Conservation (phyloP, 2,888 invertebrate species). For the Chrysomela aeneicollis region DNA sequence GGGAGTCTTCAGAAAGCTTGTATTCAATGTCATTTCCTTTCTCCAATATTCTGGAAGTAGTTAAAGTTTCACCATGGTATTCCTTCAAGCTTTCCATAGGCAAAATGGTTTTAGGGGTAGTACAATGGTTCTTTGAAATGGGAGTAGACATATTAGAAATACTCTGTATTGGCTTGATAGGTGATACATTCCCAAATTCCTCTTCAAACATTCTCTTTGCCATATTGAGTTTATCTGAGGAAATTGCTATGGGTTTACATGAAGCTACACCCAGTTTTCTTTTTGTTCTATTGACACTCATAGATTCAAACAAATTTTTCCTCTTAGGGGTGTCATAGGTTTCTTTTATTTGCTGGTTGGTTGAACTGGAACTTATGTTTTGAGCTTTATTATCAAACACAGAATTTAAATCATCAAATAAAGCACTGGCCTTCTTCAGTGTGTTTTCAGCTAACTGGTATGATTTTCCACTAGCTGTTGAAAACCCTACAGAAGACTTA, state of each 20-base stretch:
- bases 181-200: constrained; percentile 32
- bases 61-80: neutral
- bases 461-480: constrained; percentile 8
- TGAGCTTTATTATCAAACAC: neutral
- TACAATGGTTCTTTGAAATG: constrained; percentile 1
- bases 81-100: neutral
- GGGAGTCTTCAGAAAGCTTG: constrained; percentile 14
- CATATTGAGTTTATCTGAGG: constrained; percentile 50
- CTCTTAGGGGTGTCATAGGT: constrained; percentile 19
- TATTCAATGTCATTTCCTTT: neutral
- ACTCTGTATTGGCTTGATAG: constrained; percentile 28
- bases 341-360: neutral
- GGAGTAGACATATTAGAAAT: constrained; percentile 33
- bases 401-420: constrained; percentile 27
- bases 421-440: neutral
- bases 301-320: neutral
- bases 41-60: neutral
- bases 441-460: neutral
- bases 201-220: constrained; percentile 49
- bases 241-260: constrained; percentile 50
- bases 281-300: constrained; percentile 30
- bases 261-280: constrained; percentile 50
- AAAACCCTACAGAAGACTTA: neutral
- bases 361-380: neutral
- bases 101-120: neutral